Percentiles rank a stretch among this genome's conserved stretches.
These are phyloP conservation scores for Linyphia triangularis DNA, from an alignment of 2,888 invertebrate species.

Conservation along the genomic window DNA sequence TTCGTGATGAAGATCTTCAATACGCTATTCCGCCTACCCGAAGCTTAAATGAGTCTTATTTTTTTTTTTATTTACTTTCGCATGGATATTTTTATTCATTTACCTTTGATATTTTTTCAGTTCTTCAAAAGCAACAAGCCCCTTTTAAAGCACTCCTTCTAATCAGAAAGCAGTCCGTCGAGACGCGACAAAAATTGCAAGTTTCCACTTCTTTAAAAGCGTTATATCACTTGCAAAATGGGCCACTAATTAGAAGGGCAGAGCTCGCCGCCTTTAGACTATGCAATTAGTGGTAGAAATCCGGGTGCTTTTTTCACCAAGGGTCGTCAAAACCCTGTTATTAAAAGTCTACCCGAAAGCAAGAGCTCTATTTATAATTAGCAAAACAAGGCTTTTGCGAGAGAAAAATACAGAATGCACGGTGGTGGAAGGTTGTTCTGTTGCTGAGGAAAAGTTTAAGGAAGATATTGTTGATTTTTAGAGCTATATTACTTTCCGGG, in stretches of 20 bases:
- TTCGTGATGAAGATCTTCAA: no score
- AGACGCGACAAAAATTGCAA: constrained; percentile 45
- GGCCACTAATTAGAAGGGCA: constrained; percentile 44
- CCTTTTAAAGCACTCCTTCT: constrained; percentile 25
- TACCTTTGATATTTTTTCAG: background rate
- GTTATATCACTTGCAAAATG: constrained; percentile 45
- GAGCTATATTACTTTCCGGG: constrained; percentile 5
- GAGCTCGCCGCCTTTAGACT: constrained; percentile 28
- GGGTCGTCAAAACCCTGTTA: constrained; percentile 24
- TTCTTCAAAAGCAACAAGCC: background rate
- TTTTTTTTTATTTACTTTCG: background rate
- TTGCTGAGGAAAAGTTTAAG: background rate
- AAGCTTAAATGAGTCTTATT: background rate
- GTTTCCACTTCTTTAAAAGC: constrained; percentile 50
- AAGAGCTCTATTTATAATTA: constrained; percentile 35
- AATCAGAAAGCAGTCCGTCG: constrained; percentile 19
- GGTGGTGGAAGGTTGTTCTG: background rate
- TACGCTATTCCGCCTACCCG: background rate
- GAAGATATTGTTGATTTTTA: constrained; percentile 16
- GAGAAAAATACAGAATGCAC: background rate
- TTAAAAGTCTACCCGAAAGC: background rate
- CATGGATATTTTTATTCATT: constrained; percentile 3
- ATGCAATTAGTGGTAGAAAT: constrained; percentile 60
- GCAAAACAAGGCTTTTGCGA: constrained; percentile 32
- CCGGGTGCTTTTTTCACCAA: constrained; percentile 9